Conservation (phyloP, 2,113 vertebrate species). For the Cariama cristata region DNA sequence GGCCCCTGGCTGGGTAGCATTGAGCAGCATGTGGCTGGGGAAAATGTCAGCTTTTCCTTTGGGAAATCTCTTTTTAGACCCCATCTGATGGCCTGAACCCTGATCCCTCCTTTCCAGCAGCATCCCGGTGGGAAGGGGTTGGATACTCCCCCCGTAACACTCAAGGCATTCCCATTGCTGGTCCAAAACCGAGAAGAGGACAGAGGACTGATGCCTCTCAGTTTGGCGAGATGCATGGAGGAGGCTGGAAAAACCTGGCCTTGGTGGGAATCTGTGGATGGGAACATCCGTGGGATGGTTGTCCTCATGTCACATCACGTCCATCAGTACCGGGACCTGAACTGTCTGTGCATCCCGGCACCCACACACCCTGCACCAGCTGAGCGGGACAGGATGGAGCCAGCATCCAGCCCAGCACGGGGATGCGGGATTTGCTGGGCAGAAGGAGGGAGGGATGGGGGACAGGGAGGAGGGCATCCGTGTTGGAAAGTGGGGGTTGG, state of each 20-base stretch:
- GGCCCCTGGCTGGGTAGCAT: not conserved
- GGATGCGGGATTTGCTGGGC: not conserved
- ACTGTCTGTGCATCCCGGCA: fast-evolving
- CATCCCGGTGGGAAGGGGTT: not conserved
- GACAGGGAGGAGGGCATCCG: not conserved
- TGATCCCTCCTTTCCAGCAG: not conserved
- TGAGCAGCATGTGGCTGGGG: not conserved
- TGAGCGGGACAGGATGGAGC: not conserved
- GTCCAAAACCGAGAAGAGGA: not conserved
- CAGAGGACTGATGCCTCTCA: not conserved
- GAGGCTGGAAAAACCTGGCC: not conserved
- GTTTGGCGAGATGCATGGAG: not conserved
- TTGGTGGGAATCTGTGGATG: not conserved
- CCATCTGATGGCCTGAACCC: not conserved
- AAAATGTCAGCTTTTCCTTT: not conserved
- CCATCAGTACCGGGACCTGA: fast-evolving
- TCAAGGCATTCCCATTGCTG: not conserved
- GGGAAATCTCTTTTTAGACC: not conserved
- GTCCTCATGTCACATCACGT: not conserved
- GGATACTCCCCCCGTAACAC: not conserved
- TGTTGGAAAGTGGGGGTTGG: not conserved
- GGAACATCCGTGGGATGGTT: not conserved
- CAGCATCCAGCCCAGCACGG: not conserved
- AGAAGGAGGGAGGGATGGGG: fast-evolving
- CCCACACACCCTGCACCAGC: not conserved